Conservation (phyloP, 2,797 vertebrate species). For the Aeoliscus strigatus region DNA sequence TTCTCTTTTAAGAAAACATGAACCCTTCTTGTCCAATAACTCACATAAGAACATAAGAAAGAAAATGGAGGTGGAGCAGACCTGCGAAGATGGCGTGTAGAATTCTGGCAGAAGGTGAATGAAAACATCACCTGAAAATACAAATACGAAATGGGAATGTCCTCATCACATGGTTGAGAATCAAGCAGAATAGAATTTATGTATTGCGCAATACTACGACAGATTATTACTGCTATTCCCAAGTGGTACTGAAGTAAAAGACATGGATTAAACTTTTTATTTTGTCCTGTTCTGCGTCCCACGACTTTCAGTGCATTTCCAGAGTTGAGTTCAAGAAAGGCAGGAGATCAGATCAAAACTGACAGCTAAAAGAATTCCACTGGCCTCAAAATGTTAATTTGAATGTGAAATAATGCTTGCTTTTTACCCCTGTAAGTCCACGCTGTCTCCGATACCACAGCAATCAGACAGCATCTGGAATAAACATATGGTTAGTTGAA, state of each 20-base stretch:
- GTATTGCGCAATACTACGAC: too few relatives aligned
- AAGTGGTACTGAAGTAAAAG: too few relatives aligned
- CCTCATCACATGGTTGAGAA: too few relatives aligned
- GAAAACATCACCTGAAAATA: too few relatives aligned
- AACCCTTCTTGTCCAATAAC: slow-evolving; percentile 32
- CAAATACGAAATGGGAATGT: too few relatives aligned
- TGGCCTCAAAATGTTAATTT: slow-evolving; percentile 3
- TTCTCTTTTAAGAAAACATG: slow-evolving; percentile 40
- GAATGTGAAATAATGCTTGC: slow-evolving; percentile 20
- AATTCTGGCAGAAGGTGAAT: too few relatives aligned
- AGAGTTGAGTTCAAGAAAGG: neutral
- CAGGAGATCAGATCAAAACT: slow-evolving; percentile 14
- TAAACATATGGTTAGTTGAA: slow-evolving; percentile 47
- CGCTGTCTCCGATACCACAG: slow-evolving; percentile 30
- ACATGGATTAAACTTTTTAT: too few relatives aligned
- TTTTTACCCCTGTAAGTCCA: slow-evolving; percentile 31
- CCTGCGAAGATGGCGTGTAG: too few relatives aligned
- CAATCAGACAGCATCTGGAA: slow-evolving; percentile 55
- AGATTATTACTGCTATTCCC: too few relatives aligned
- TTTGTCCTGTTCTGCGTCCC: too few relatives aligned
- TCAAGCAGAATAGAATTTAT: too few relatives aligned
- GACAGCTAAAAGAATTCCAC: neutral
- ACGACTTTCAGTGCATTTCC: neutral
- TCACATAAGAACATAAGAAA: slow-evolving; percentile 38
- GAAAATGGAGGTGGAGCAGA: slow-evolving; percentile 17